Percentiles rank a stretch among this genome's conserved stretches.
These are phyloP conservation scores for Caenorhabditis zanzibari DNA, from an alignment of 2,888 invertebrate genomes.

Conservation along the genomic window DNA sequence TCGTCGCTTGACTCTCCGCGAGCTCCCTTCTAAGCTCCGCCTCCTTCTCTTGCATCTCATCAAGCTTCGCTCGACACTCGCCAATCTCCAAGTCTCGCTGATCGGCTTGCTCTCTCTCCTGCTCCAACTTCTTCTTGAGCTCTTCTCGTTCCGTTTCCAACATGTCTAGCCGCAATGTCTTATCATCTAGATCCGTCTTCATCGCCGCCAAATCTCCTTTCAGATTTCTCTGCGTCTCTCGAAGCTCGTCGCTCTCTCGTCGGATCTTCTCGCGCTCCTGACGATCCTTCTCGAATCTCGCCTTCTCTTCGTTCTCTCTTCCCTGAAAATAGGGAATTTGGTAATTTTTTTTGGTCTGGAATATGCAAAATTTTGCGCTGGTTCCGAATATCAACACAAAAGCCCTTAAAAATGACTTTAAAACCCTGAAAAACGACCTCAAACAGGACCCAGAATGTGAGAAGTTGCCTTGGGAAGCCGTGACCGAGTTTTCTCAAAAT, in stretches of 20 bases:
- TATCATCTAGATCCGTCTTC: slow-evolving; percentile 66
- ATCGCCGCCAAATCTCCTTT: slow-evolving; percentile 64
- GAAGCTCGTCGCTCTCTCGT: slow-evolving; percentile 62
- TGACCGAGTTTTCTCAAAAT: no score
- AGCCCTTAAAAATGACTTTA: no score
- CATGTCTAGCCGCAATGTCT: slow-evolving; percentile 37
- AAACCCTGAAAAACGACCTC: no score
- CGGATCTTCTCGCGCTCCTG: slow-evolving; percentile 57
- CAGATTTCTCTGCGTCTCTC: slow-evolving; percentile 55
- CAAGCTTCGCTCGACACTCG: slow-evolving; percentile 62
- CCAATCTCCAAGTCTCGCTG: slow-evolving; percentile 60
- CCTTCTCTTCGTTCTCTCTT: slow-evolving; percentile 44
- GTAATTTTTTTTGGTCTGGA: no score
- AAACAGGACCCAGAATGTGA: no score
- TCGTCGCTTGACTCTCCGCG: slow-evolving; percentile 46
- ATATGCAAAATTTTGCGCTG: no score
- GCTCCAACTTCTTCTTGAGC: slow-evolving; percentile 53
- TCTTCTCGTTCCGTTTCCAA: slow-evolving; percentile 62
- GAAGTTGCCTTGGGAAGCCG: no score
- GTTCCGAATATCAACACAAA: no score
- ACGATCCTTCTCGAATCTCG: slow-evolving; percentile 38
- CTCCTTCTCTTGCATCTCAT: slow-evolving; percentile 66
- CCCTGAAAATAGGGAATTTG: no score
- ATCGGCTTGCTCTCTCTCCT: slow-evolving; percentile 57
- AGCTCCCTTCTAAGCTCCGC: slow-evolving; percentile 65